Percentiles rank a stretch among this genome's conserved stretches.
Conservation (phyloP, 2,797 vertebrate genomes). For the Crax fasciolata region DNA sequence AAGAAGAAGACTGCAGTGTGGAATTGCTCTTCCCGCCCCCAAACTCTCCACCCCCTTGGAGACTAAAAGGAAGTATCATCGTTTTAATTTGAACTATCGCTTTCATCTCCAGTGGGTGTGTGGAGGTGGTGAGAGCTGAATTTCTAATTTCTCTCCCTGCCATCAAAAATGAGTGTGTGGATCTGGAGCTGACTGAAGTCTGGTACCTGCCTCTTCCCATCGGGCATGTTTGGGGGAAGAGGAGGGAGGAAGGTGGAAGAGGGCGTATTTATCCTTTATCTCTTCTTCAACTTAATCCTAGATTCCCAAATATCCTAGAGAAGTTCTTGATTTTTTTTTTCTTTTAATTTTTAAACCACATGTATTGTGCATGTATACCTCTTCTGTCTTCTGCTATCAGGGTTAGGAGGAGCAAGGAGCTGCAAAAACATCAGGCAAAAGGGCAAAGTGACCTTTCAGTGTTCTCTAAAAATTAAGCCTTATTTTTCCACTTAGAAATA, state of each 20-base stretch:
- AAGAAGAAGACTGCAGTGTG: background rate
- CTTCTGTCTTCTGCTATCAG: background rate
- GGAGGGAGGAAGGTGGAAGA: background rate
- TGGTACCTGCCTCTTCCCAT: slow-evolving; percentile 36
- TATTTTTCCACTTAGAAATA: background rate
- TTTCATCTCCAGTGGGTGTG: slow-evolving; percentile 47
- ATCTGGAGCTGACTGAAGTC: slow-evolving; percentile 24
- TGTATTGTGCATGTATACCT: background rate
- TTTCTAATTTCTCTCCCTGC: slow-evolving; percentile 52
- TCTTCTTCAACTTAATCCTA: background rate
- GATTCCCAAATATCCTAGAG: background rate
- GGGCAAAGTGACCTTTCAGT: background rate
- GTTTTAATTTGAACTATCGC: slow-evolving; percentile 45
- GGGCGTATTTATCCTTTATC: background rate
- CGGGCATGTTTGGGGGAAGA: background rate
- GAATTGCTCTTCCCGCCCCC: slow-evolving; percentile 21
- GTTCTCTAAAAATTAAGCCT: background rate
- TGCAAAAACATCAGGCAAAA: background rate
- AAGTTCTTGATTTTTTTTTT: background rate
- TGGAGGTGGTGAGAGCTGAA: slow-evolving; percentile 41
- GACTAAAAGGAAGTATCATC: slow-evolving; percentile 50
- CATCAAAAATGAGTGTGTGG: background rate
- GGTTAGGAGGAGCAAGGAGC: background rate
- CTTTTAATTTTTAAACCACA: background rate
- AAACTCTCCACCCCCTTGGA: background rate